Evolutionary conservation across 2,113 vertebrate species (phyloP).

Genomic region (Oryzias javanicus): DNA sequence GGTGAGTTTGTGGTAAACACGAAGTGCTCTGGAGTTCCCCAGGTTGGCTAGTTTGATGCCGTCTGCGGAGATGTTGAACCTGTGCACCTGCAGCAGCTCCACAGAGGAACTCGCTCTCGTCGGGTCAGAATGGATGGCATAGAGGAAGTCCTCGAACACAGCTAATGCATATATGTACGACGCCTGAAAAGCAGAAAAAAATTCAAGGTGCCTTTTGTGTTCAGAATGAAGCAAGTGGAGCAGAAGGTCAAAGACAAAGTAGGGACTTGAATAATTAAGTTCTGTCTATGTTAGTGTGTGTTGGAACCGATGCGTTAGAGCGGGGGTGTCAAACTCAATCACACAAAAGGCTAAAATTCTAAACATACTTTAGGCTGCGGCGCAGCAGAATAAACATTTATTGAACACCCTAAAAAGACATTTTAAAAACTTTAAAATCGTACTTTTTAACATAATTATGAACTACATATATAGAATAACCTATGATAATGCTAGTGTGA

Average conservation of each 20-base stretch:
- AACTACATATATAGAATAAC: too few relatives aligned
- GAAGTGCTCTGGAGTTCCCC: conserved; percentile 79
- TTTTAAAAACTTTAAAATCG: too few relatives aligned
- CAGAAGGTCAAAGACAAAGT: conserved; percentile 11
- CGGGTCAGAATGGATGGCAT: conserved; percentile 82
- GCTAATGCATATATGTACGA: conserved; percentile 87
- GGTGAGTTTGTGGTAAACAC: conserved; percentile 88
- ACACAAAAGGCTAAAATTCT: too few relatives aligned
- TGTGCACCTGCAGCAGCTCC: conserved; percentile 85
- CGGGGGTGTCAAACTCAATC: too few relatives aligned
- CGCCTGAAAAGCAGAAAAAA: conserved; percentile 78
- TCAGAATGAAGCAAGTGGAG: background rate
- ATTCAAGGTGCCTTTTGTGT: background rate
- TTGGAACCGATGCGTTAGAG: too few relatives aligned
- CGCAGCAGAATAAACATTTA: too few relatives aligned
- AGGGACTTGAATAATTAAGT: conserved; percentile 4
- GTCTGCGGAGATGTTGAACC: conserved; percentile 88
- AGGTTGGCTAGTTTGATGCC: conserved; percentile 76
- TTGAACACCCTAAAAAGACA: too few relatives aligned
- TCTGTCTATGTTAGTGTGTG: background rate
- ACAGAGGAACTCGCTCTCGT: conserved; percentile 62
- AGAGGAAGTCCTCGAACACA: conserved; percentile 93
- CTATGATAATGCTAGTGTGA: too few relatives aligned
- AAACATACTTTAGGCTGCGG: too few relatives aligned
- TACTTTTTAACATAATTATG: too few relatives aligned